Conservation (phyloP, 1,140 invertebrate species). For the Aricia agestis region DNA sequence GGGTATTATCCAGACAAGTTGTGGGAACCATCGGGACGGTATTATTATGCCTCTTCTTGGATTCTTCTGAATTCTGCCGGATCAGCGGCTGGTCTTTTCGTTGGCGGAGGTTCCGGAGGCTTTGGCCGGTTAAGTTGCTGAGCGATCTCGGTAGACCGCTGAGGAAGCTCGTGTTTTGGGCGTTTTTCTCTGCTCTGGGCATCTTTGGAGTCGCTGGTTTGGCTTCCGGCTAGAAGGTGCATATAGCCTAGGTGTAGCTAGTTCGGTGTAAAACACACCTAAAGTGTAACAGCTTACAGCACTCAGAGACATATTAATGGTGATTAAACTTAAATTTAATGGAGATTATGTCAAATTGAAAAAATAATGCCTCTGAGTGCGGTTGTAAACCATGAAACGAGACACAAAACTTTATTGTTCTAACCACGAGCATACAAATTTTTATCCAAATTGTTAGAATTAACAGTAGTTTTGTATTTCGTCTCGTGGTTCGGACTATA, state of each 20-base stretch:
- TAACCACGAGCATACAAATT: no score
- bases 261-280: not conserved
- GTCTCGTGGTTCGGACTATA: no score
- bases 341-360: no score
- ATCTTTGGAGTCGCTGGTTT: slow-evolving; percentile 43
- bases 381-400: no score
- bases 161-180: slow-evolving; percentile 55
- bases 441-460: no score
- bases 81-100: slow-evolving; percentile 43
- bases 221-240: slow-evolving; percentile 34
- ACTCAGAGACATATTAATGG: not conserved
- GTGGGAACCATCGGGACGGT: slow-evolving; percentile 57
- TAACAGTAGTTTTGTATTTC: not conserved
- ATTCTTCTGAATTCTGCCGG: slow-evolving; percentile 51
- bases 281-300: no score
- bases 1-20: slow-evolving; percentile 68
- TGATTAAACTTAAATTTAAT: no score
- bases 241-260: not conserved
- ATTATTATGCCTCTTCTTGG: slow-evolving; percentile 42
- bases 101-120: slow-evolving; percentile 54
- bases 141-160: slow-evolving; percentile 77
- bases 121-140: slow-evolving; percentile 73
- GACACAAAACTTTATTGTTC: no score
- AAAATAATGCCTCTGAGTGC: no score
- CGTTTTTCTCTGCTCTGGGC: slow-evolving; percentile 33